phyloP scores from a whole-genome alignment of 2,797 vertebrate genomes.

The Orientallactaga sibirica region DNA sequence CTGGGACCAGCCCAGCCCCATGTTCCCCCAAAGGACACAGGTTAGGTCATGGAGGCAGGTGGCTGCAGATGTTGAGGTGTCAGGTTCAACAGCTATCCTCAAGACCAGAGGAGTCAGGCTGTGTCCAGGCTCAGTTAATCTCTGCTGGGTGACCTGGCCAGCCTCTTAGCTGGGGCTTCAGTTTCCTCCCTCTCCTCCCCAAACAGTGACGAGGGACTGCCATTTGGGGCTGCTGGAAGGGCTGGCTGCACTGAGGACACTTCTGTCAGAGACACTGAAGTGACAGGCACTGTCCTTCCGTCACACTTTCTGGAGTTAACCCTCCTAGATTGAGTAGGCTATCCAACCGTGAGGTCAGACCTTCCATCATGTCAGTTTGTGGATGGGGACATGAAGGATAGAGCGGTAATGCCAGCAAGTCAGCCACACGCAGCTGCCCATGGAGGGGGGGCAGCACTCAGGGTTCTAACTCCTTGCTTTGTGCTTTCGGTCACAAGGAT shows the following conservation, averaged over 20 bases:
- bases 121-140: neutral
- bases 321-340: too few relatives aligned
- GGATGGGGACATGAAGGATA: neutral
- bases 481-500: too few relatives aligned
- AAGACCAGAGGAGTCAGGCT: neutral
- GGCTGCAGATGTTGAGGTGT: neutral
- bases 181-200: neutral
- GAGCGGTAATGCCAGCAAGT: too few relatives aligned
- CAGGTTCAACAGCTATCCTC: neutral
- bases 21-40: neutral
- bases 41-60: neutral
- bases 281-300: accelerated
- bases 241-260: neutral
- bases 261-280: neutral
- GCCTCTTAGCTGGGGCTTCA: neutral
- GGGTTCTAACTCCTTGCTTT: too few relatives aligned
- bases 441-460: too few relatives aligned
- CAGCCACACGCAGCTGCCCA: too few relatives aligned
- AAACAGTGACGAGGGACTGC: neutral
- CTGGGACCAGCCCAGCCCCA: too few relatives aligned
- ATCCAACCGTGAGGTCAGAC: too few relatives aligned
- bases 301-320: accelerated
- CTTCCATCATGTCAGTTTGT: accelerated
- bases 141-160: accelerated
- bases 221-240: accelerated